Percentiles rank a stretch among this genome's conserved stretches.
Evolutionary conservation across 2,797 vertebrate species (phyloP).

Genomic region (Trachops cirrhosus): DNA sequence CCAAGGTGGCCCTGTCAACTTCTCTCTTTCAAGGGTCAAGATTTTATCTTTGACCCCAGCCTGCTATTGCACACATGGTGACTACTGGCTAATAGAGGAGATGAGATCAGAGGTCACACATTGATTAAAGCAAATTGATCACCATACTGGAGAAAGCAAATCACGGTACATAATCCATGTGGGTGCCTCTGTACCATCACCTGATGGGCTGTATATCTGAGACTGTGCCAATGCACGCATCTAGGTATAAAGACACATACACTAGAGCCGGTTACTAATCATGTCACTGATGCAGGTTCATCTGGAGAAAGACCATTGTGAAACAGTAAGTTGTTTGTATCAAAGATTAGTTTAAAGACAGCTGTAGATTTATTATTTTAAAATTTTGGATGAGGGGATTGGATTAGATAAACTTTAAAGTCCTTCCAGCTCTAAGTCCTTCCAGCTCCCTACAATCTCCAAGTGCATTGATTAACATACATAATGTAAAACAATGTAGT

Average conservation of each 20-base stretch:
- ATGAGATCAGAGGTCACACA: neutral
- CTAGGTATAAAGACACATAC: neutral
- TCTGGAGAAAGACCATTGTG: neutral
- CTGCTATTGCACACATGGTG: neutral
- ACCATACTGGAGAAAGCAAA: neutral
- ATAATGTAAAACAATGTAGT: slow-evolving; percentile 79
- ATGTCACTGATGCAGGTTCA: neutral
- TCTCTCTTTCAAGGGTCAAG: neutral
- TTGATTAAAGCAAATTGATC: neutral
- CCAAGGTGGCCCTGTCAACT: neutral
- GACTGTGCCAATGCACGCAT: neutral
- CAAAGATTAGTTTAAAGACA: slow-evolving; percentile 61
- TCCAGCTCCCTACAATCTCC: slow-evolving; percentile 68
- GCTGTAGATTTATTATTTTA: slow-evolving; percentile 69
- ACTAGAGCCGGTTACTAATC: neutral
- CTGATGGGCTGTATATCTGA: neutral
- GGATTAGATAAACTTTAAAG: slow-evolving; percentile 71
- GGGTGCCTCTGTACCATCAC: neutral
- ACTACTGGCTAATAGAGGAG: neutral
- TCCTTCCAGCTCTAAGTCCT: slow-evolving; percentile 67
- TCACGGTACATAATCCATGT: neutral
- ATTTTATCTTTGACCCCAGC: neutral
- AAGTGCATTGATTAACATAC: slow-evolving; percentile 75
- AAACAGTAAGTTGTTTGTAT: slow-evolving; percentile 45
- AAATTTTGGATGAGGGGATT: slow-evolving; percentile 59